These are phyloP conservation scores for Ennomos quercinarius DNA, from an alignment of 2,888 invertebrate species.

Conservation along the genomic window DNA sequence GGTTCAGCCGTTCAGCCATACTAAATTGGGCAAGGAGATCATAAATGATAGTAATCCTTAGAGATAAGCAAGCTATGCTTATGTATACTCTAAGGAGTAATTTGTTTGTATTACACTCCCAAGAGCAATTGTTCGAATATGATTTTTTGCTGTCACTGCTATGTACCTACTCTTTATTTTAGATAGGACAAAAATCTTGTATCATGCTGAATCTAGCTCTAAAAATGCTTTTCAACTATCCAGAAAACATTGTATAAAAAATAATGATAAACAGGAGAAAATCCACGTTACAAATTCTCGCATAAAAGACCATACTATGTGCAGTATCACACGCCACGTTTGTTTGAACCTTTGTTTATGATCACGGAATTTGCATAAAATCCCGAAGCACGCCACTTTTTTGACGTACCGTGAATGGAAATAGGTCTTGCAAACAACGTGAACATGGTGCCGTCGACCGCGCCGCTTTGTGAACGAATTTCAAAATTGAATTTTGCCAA, in stretches of 20 bases:
- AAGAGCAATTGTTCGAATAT: no score
- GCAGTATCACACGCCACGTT: constrained; percentile 39
- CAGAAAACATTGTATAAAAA: background rate
- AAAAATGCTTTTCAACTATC: no score
- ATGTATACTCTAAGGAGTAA: no score
- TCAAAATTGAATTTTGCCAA: constrained; percentile 56
- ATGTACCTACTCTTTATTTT: no score
- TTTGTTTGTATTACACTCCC: no score
- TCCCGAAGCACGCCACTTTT: constrained; percentile 51
- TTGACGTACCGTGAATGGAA: constrained; percentile 46
- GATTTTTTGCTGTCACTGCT: no score
- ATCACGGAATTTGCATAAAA: constrained; percentile 59
- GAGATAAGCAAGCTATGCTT: no score
- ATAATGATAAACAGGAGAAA: constrained; percentile 24
- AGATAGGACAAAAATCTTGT: no score
- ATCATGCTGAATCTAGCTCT: no score
- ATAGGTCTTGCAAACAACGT: constrained; percentile 49
- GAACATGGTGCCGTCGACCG: constrained; percentile 14
- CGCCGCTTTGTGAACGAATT: constrained; percentile 50
- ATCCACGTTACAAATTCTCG: constrained; percentile 38
- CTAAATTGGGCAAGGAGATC: no score
- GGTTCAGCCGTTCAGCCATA: no score
- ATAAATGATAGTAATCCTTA: no score
- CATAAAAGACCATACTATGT: constrained; percentile 23
- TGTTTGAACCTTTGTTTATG: constrained; percentile 55